Base-by-base conservation (phyloP, 2,113 vertebrate species). In the Odontophorus gujanensis region DNA sequence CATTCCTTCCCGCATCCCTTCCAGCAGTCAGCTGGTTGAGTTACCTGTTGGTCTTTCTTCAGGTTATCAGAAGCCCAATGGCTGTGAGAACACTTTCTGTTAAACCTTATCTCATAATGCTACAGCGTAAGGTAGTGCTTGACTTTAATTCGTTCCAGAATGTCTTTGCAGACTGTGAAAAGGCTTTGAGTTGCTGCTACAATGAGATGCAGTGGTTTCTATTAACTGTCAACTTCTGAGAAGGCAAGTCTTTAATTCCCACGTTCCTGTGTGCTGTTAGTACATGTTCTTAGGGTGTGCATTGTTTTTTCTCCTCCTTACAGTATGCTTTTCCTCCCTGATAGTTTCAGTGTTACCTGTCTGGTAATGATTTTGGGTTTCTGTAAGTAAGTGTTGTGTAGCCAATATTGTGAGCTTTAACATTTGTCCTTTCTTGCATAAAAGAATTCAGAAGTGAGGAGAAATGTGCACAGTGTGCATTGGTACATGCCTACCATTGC, bases 231-330 rank as follows among this genome's bases (percentile, higher is more conserved):
- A 75, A 40, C 20, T 81, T 77, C 51, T 58, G 76, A 67, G 38
- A 90, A 78, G 61, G 61, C 42, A 50, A 90, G 24, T 32, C 11
- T 6, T 73, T 73, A 5, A 5, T 45, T 55, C 9, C 73, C 75
- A 17, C 32, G 20, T 51, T 88, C 69, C 14, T 51, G n/a, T 57
- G 40, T 50, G 20, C 47, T 50, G 0, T 53, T 59, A 47, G 50
- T 59, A 47, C 42, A 34, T 21, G 11, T 1, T 66, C 67, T 68
- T 89, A 13, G 62, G 17, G 45, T 1, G 28, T 59, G 4, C 6
- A 0, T 45, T 69, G 17, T 8, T 26, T 72, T 84, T 40, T 38
- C 17, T 14, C 25, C 9, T 59, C 0, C 0, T n/a, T 34, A 75
- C 25, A 7, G 5, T 67, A 38, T 43, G 12, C 8, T 30, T 92